Conservation (phyloP, 2,113 vertebrate genomes). For the Oreotrochilus melanogaster region DNA sequence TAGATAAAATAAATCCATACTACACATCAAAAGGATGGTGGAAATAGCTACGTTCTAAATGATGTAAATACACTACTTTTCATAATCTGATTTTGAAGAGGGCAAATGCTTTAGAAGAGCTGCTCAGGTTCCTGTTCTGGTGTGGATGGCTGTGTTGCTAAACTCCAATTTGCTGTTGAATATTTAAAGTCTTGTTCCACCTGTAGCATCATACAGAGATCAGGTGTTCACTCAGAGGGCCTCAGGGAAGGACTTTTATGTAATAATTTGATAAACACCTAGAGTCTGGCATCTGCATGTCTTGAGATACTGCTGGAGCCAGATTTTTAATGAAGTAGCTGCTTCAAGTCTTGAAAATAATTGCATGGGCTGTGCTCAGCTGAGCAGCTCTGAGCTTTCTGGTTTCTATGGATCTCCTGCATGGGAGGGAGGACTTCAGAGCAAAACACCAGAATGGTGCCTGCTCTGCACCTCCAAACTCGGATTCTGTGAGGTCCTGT, state of each 20-base stretch:
- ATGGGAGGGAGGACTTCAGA: not conserved
- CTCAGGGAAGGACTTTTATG: slow-evolving; percentile 30
- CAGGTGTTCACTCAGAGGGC: slow-evolving; percentile 26
- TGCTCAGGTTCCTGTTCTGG: not conserved
- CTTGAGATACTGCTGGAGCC: slow-evolving; percentile 27
- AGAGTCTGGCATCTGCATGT: not conserved
- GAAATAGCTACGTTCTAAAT: not conserved
- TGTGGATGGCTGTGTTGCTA: not conserved
- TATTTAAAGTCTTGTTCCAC: not conserved
- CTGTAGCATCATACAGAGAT: not conserved
- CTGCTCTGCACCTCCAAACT: not conserved
- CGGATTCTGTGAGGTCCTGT: not conserved
- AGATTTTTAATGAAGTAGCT: slow-evolving; percentile 34
- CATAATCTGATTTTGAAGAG: slow-evolving; percentile 7
- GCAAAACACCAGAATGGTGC: not conserved
- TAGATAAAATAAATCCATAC: not conserved
- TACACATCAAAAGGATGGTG: not conserved
- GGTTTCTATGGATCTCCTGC: slow-evolving; percentile 25
- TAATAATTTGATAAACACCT: not conserved
- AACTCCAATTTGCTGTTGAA: not conserved
- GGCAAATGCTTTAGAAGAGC: not conserved
- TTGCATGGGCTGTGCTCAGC: not conserved
- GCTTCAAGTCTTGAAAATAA: not conserved
- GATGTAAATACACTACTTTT: not conserved
- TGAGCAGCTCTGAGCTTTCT: not conserved